Conservation (phyloP, 2,888 invertebrate species). For the Drosophila borealis region DNA sequence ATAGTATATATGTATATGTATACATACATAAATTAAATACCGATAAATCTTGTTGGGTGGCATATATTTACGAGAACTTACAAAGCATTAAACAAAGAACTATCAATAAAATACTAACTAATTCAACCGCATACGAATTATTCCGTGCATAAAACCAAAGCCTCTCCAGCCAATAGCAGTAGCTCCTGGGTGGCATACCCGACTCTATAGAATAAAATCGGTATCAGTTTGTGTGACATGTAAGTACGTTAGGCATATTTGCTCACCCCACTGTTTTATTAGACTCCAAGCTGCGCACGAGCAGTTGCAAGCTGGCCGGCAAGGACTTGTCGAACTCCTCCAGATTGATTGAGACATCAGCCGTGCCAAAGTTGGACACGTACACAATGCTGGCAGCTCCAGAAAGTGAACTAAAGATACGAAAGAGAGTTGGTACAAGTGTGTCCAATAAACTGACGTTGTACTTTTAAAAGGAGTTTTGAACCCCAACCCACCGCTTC, state of each 20-base stretch:
- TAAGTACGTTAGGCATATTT: background rate
- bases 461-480: background rate
- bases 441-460: no score
- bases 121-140: slow-evolving; percentile 14
- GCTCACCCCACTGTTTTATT: slow-evolving; percentile 47
- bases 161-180: slow-evolving; percentile 41
- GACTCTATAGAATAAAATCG: background rate
- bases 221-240: background rate
- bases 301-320: slow-evolving; percentile 28
- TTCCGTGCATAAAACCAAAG: slow-evolving; percentile 37
- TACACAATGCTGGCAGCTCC: slow-evolving; percentile 58
- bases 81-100: slow-evolving; percentile 40
- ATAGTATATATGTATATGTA: slow-evolving; percentile 13
- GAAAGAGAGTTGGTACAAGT: background rate
- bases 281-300: slow-evolving; percentile 54
- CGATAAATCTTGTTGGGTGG: slow-evolving; percentile 65
- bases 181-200: slow-evolving; percentile 7
- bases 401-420: slow-evolving; percentile 33
- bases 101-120: slow-evolving; percentile 45
- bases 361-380: slow-evolving; percentile 68
- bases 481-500: slow-evolving; percentile 65
- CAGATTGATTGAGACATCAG: slow-evolving; percentile 40
- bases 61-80: slow-evolving; percentile 48
- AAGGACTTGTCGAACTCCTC: slow-evolving; percentile 52
- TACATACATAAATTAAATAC: slow-evolving; percentile 20